Percentiles rank a stretch among this genome's conserved stretches.
Evolutionary conservation across 2,113 vertebrate species (phyloP).

Genomic region (Siniperca knerii): DNA sequence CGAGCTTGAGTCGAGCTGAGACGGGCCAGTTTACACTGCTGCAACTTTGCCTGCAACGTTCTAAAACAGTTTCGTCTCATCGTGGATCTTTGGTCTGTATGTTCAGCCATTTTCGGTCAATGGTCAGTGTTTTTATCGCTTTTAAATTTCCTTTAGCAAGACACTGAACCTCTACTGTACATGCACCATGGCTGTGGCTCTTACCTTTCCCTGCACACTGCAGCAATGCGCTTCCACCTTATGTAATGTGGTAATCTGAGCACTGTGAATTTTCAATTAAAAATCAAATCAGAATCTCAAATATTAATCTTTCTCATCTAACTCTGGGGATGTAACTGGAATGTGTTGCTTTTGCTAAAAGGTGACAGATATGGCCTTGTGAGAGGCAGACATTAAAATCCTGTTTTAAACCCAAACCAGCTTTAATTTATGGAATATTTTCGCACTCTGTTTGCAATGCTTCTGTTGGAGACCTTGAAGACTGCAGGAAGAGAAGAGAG

Average conservation of each 20-base stretch:
- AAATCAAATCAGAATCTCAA: not conserved
- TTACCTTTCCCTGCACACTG: not conserved
- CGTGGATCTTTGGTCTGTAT: not conserved
- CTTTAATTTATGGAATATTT: not conserved
- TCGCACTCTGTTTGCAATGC: not conserved
- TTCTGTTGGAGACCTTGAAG: slow-evolving; percentile 24
- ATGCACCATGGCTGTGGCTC: not conserved
- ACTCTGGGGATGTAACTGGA: not conserved
- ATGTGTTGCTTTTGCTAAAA: slow-evolving; percentile 6
- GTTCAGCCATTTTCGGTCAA: not conserved
- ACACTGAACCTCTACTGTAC: not conserved
- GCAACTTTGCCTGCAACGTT: too few species aligned
- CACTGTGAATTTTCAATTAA: not conserved
- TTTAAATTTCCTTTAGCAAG: not conserved
- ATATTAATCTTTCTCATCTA: not conserved
- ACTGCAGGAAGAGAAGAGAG: not conserved
- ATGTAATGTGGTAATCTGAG: not conserved
- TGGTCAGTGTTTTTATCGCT: not conserved
- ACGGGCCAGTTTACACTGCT: too few species aligned
- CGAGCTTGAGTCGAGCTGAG: too few species aligned
- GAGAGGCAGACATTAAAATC: not conserved
- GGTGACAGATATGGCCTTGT: not conserved
- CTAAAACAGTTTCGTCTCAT: too few species aligned
- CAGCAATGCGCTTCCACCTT: not conserved
- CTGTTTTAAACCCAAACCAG: not conserved